Percentiles rank a stretch among this genome's conserved stretches.
These are phyloP conservation scores for Eristalinus sepulchralis DNA, from an alignment of 2,888 invertebrate species.

Conservation along the genomic window DNA sequence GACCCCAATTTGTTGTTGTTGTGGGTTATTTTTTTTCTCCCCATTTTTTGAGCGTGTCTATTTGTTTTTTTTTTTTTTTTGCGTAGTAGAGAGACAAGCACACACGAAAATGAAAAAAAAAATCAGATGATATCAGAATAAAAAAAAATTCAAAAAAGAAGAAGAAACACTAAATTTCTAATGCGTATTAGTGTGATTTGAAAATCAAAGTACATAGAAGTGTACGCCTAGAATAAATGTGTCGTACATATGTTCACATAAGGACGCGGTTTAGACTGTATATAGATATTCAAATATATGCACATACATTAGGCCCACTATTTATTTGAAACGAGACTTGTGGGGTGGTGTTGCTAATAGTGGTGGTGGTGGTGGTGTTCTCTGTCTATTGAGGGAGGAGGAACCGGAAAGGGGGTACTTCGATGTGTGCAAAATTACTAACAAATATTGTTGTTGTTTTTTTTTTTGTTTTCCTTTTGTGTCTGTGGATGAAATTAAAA, in stretches of 20 bases:
- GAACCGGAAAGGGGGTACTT: neutral
- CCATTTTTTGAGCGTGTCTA: conserved; percentile 31
- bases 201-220: conserved; percentile 69
- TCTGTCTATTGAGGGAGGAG: neutral
- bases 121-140: conserved; percentile 70
- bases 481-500: conserved; percentile 34
- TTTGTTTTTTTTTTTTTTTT: conserved; percentile 37
- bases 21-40: conserved; percentile 7
- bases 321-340: conserved; percentile 23
- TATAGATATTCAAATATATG: conserved; percentile 70
- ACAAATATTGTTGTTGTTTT: no score
- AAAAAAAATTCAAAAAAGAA: conserved; percentile 46
- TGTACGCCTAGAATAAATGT: conserved; percentile 66
- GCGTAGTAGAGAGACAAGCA: conserved; percentile 65
- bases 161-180: conserved; percentile 64
- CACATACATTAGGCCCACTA: conserved; percentile 68
- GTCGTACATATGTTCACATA: conserved; percentile 48
- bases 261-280: conserved; percentile 28
- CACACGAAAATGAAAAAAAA: conserved; percentile 56
- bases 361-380: neutral
- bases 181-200: conserved; percentile 70
- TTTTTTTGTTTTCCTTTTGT: neutral
- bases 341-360: conserved; percentile 14
- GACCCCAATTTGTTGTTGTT: conserved; percentile 57
- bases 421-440: conserved; percentile 55